Percentiles rank a stretch among this genome's conserved stretches.
These are phyloP conservation scores for Phthorimaea operculella DNA, from an alignment of 1,140 invertebrate species.

Conservation along the genomic window DNA sequence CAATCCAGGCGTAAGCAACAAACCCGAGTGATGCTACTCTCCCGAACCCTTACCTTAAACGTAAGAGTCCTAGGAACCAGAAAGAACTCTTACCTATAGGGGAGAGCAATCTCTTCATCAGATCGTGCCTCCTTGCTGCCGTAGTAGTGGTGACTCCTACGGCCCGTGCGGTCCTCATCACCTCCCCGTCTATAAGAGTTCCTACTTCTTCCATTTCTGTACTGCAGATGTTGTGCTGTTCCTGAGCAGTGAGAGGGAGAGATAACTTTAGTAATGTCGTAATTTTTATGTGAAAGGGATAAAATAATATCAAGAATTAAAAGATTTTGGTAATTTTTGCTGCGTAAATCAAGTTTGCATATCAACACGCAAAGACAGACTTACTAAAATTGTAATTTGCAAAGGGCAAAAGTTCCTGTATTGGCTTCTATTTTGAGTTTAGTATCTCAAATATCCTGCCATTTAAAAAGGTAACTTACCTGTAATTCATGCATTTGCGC, in stretches of 20 bases:
- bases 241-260: slow-evolving; percentile 16
- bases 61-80: not conserved
- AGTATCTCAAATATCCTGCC: too few relatives aligned
- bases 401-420: too few relatives aligned
- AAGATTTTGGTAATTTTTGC: too few relatives aligned
- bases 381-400: too few relatives aligned
- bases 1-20: too few relatives aligned
- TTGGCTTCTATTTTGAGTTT: too few relatives aligned
- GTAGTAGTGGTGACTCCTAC: slow-evolving; percentile 82
- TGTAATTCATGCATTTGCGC: slow-evolving; percentile 37
- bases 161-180: slow-evolving; percentile 47
- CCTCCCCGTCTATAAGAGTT: slow-evolving; percentile 36
- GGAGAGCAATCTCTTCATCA: slow-evolving; percentile 71
- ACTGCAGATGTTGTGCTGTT: slow-evolving; percentile 29
- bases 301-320: too few relatives aligned
- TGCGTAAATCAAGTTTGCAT: too few relatives aligned
- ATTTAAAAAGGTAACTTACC: slow-evolving; percentile 23
- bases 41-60: too few relatives aligned
- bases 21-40: too few relatives aligned
- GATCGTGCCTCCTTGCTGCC: slow-evolving; percentile 72
- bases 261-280: not conserved
- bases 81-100: slow-evolving; percentile 61
- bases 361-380: too few relatives aligned
- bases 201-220: slow-evolving; percentile 38
- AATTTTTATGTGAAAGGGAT: too few relatives aligned